Evolutionary conservation across 2,888 invertebrate genomes (phyloP).

Genomic region (Ferdinandea cuprea): DNA sequence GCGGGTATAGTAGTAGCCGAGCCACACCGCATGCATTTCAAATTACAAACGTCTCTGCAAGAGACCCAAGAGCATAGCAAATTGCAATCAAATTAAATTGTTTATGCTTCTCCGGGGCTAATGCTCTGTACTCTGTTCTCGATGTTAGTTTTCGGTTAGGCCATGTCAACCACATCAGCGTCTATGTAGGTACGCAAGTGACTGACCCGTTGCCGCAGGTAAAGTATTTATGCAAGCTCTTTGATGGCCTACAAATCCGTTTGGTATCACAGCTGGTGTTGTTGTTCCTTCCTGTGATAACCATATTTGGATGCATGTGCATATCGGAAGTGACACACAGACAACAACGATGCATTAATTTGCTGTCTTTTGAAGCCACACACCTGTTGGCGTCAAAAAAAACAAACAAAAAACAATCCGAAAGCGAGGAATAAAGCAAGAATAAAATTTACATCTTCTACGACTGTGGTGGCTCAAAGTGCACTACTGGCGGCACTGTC

Average conservation of each 20-base stretch:
- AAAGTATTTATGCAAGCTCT: slow-evolving; percentile 8
- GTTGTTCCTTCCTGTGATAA: slow-evolving; percentile 44
- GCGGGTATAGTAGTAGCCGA: neutral
- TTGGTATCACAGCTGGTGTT: slow-evolving; percentile 23
- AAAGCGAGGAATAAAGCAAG: slow-evolving; percentile 51
- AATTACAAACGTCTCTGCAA: slow-evolving; percentile 17
- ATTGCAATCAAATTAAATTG: slow-evolving; percentile 53
- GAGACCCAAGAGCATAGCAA: slow-evolving; percentile 31
- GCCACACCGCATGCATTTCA: slow-evolving; percentile 22
- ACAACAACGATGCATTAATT: neutral
- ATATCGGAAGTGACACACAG: slow-evolving; percentile 33
- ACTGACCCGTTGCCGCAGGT: slow-evolving; percentile 17
- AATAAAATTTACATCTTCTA: slow-evolving; percentile 49
- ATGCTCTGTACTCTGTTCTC: slow-evolving; percentile 10
- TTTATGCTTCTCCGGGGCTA: slow-evolving; percentile 32
- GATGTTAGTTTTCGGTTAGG: slow-evolving; percentile 1
- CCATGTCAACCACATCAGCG: slow-evolving; percentile 17
- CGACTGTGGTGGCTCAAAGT: neutral
- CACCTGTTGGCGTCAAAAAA: slow-evolving; percentile 57
- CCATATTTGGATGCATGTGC: slow-evolving; percentile 31
- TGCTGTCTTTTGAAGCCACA: slow-evolving; percentile 21
- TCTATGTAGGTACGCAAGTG: slow-evolving; percentile 24
- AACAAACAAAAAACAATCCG: neutral
- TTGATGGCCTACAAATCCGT: slow-evolving; percentile 29
- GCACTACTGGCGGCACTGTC: slow-evolving; percentile 21